Percentiles rank a stretch among this genome's conserved stretches.
Evolutionary conservation across 2,888 invertebrate genomes (phyloP).

Genomic region (Lydus trimaculatus): DNA sequence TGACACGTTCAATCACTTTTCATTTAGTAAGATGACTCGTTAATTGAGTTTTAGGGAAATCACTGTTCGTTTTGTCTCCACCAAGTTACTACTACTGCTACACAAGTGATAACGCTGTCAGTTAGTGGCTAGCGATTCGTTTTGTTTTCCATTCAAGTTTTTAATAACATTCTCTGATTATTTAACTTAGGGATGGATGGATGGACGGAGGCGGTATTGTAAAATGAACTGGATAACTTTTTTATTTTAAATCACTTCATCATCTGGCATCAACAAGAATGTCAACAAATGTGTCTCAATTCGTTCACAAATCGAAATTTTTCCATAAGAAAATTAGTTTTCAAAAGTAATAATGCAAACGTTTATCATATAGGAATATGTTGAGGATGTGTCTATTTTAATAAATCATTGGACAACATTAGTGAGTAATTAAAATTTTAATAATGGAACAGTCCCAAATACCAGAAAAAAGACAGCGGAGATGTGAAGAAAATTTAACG

Average conservation of each 20-base stretch:
- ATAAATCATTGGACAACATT: neutral
- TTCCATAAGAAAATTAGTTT: slow-evolving; percentile 19
- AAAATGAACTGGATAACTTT: slow-evolving; percentile 1
- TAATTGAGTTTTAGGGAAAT: slow-evolving; percentile 61
- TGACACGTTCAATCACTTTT: slow-evolving; percentile 62
- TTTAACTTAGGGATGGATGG: slow-evolving; percentile 12
- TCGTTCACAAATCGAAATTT: neutral
- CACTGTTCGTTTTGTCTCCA: slow-evolving; percentile 52
- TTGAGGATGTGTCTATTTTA: too few species aligned
- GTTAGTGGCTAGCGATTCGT: slow-evolving; percentile 18
- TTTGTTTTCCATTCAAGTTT: slow-evolving; percentile 22
- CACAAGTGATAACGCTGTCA: slow-evolving; percentile 45
- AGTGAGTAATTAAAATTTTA: neutral
- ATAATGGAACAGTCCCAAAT: neutral
- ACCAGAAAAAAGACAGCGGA: neutral
- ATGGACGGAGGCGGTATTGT: slow-evolving; percentile 5
- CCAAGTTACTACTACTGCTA: slow-evolving; percentile 48
- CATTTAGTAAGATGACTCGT: slow-evolving; percentile 62
- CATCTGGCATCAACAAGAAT: slow-evolving; percentile 12
- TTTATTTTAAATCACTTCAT: slow-evolving; percentile 21
- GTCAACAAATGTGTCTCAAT: slow-evolving; percentile 5
- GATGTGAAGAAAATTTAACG: neutral
- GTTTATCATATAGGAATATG: too few species aligned
- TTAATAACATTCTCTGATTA: slow-evolving; percentile 22
- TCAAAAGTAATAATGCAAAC: neutral